Evolutionary conservation across 2,888 invertebrate species (phyloP), one percentile per base, ranked within the genome.

Genomic region (Neoascia interrupta): DNA sequence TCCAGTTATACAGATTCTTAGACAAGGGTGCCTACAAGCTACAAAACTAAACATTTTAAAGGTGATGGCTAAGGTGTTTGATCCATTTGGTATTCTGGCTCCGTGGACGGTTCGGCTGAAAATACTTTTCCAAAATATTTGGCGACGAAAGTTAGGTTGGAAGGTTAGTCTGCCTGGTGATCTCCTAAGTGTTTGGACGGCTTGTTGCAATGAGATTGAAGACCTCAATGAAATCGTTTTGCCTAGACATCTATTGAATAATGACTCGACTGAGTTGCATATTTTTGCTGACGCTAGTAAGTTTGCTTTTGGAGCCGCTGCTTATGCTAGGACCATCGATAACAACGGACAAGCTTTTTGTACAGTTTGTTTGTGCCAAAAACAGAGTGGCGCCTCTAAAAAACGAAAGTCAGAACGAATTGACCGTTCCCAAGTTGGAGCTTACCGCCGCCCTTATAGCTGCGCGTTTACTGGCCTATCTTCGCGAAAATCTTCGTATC

Each of bases 211-310:
- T 4, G 53, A 70, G 16, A 28, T 70, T 1, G 13, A 18, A 3
- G 39, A 61, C 8, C 18, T 60, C 6, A 16, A 10, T 8, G 34
- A 21, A n/a, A 39, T 68, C n/a, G n/a, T n/a, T n/a, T n/a, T n/a
- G n/a, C n/a, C n/a, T n/a, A n/a, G n/a, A 6, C 31, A 31, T 31
- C 3, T 51, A 21, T 13, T 28, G 19, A 49, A 16, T 11, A 41
- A 51, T n/a, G 19, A 31, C 15, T 19, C 39, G 5, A 19, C 8
- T 2, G 23, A 53, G 23, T 18, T 63, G 5, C 51, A 51, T 36
- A n/a, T 64, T 10, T 64, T 66, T 47, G 54, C 66, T 15, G 66
- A 56, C 56, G 54, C 47, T 1, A 56, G 66, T 10, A 36, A 54
- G 18, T 53, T 31, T 16, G 53, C 53, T 10, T 54, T 36, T 23